Base-by-base conservation (phyloP, 1,140 invertebrate genomes). In the Trypoxylus dichotomus region DNA sequence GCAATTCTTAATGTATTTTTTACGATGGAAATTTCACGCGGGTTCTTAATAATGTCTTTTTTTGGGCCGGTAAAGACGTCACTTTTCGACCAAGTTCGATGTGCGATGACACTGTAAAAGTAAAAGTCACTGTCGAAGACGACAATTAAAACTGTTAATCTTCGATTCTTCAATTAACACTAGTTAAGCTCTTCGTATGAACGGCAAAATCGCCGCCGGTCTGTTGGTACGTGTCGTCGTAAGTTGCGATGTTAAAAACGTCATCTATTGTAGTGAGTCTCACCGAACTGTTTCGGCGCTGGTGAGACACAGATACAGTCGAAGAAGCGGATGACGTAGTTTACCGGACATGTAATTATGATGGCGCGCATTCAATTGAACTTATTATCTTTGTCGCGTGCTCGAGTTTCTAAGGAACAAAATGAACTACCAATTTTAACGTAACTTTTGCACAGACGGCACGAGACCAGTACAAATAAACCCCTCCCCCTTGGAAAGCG, bases 401-500 rank as follows among this genome's bases (percentile, higher is more conserved):
- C 72, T 74, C 72, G 60, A 37, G 72, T 74, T 41, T 74, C 72
- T 74, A 74, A 74, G 72, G 72, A 74, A 68, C 60, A 68, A 68
- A 68, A 68, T 68, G 60, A 68, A 74, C 72, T 74, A 74, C 72
- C 72, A 43, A 74, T 74, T 74, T 74, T 74, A 74, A 74, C n/a
- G 72, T 74, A 74, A 74, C 72, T 74, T 74, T 74, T 74, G 43
- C 74, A 54, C 74, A 75, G 19, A 75, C 74, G 74, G 74, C 74
- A 75, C 74, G 74, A 75, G 74, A 42, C 43, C 74, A 54, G 41
- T 47, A 75, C 74, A 75, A 75, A 75, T 75, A 75, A 75, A 75
- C 74, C 43, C 74, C 74, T 75, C 74, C 74, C 43, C 74, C 43
- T 32, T 42, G 72, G 15, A 42, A 42, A 42, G 25, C 25, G 74